Evolutionary conservation across 2,888 invertebrate genomes (phyloP).

Genomic region (Arctia plantaginis): DNA sequence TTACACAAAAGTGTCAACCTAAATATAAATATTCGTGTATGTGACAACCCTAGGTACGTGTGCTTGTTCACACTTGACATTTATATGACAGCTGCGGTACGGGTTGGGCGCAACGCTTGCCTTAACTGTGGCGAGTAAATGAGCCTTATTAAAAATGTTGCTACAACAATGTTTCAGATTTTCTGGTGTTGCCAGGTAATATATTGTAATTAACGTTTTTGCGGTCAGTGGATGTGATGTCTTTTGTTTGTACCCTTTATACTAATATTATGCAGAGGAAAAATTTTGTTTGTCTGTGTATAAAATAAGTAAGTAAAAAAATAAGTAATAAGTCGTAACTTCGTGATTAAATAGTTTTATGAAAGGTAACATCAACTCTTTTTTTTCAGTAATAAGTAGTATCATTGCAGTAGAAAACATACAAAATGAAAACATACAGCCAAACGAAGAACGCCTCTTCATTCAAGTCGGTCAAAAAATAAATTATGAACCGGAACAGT

Average conservation of each 20-base stretch:
- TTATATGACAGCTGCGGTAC: conserved; percentile 36
- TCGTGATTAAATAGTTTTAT: background rate
- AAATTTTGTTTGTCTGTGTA: too few relatives aligned
- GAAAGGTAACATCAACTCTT: background rate
- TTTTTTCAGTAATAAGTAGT: background rate
- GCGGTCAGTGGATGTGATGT: background rate
- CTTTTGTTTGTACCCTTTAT: background rate
- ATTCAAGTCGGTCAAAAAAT: background rate
- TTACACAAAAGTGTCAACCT: background rate
- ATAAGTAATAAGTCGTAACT: too few relatives aligned
- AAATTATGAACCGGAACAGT: background rate
- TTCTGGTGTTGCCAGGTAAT: background rate
- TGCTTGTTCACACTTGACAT: conserved; percentile 28
- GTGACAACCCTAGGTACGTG: conserved; percentile 14
- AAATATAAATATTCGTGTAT: background rate
- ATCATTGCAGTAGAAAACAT: background rate
- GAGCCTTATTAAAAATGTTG: conserved; percentile 18
- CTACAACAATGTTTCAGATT: background rate
- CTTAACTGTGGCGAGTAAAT: conserved; percentile 15
- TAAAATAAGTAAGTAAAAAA: too few relatives aligned
- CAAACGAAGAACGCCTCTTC: too few relatives aligned
- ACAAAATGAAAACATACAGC: too few relatives aligned
- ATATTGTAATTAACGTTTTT: background rate
- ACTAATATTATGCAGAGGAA: background rate
- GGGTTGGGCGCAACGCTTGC: conserved; percentile 7